phyloP scores from a whole-genome alignment of 2,113 vertebrate species.

The Ascaphus truei region DNA sequence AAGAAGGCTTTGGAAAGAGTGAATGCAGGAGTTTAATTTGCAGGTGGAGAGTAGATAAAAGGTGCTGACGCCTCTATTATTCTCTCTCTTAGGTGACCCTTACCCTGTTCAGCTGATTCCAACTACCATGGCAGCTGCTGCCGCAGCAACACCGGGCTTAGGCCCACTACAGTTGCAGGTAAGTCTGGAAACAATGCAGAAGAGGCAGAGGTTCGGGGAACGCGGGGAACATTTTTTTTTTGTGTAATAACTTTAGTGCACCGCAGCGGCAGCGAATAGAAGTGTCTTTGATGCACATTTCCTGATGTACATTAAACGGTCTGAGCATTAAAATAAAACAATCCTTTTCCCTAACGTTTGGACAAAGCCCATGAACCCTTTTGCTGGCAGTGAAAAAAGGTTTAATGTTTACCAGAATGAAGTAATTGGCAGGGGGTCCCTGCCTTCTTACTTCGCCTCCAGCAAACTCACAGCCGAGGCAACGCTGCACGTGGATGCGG shows the following conservation, averaged over 20 bases:
- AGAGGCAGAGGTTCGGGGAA: conserved; percentile 58
- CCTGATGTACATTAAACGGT: too few species aligned
- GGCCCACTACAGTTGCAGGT: conserved; percentile 97
- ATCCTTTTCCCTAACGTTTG: too few species aligned
- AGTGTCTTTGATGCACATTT: too few species aligned
- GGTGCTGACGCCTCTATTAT: conserved; percentile 71
- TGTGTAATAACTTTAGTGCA: conserved; percentile 13
- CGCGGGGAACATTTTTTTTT: conserved; percentile 44
- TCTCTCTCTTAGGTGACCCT: conserved; percentile 87
- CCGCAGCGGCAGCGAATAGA: too few species aligned
- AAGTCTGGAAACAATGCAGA: conserved; percentile 52
- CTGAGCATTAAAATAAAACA: too few species aligned
- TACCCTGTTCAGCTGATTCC: conserved; percentile 98
- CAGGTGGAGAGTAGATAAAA: conserved; percentile 78
- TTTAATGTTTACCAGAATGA: too few species aligned
- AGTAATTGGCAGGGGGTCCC: too few species aligned
- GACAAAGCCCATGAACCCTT: too few species aligned
- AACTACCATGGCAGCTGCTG: conserved; percentile 95
- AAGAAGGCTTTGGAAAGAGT: conserved; percentile 81
- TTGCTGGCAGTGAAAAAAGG: too few species aligned
- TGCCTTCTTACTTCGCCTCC: too few species aligned
- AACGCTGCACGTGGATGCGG: too few species aligned
- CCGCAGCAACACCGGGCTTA: conserved; percentile 87
- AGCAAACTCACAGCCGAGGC: too few species aligned
- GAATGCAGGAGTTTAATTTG: conserved; percentile 74